Evolutionary conservation across 2,888 invertebrate species (phyloP).

Genomic region (Odontothrips loti): DNA sequence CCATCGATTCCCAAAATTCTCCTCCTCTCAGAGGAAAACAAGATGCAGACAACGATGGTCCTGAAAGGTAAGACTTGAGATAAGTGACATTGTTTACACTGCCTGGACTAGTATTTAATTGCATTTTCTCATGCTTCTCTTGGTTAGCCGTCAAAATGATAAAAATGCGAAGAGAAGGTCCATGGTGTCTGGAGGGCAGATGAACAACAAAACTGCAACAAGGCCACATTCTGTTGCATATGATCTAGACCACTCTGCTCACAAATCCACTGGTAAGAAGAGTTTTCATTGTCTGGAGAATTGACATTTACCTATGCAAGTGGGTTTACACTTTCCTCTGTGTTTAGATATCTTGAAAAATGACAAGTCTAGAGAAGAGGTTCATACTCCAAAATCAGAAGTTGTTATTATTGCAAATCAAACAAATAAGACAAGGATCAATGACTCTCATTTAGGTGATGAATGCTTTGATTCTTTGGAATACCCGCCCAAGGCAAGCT

Average conservation of each 20-base stretch:
- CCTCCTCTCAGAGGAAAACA: background rate
- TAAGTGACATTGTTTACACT: too few relatives aligned
- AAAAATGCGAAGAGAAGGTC: background rate
- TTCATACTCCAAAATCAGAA: slow-evolving; percentile 30
- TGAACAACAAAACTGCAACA: background rate
- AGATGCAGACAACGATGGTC: background rate
- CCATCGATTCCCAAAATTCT: background rate
- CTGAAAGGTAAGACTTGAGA: too few relatives aligned
- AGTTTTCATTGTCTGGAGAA: background rate
- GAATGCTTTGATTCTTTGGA: slow-evolving; percentile 72
- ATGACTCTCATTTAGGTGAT: slow-evolving; percentile 68
- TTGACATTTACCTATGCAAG: too few relatives aligned
- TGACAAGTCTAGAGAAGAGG: background rate
- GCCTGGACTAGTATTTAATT: too few relatives aligned
- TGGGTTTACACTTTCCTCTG: too few relatives aligned
- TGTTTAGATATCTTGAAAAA: too few relatives aligned
- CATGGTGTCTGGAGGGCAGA: background rate
- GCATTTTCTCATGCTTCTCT: too few relatives aligned
- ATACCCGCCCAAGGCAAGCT: slow-evolving; percentile 28
- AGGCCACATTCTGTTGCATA: slow-evolving; percentile 5
- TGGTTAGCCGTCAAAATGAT: background rate
- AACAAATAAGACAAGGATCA: slow-evolving; percentile 64
- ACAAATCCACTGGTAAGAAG: background rate
- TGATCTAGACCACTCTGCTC: background rate
- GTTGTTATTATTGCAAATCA: slow-evolving; percentile 78